phyloP scores from a whole-genome alignment of 2,797 vertebrate species.

The Loriculus beryllinus region DNA sequence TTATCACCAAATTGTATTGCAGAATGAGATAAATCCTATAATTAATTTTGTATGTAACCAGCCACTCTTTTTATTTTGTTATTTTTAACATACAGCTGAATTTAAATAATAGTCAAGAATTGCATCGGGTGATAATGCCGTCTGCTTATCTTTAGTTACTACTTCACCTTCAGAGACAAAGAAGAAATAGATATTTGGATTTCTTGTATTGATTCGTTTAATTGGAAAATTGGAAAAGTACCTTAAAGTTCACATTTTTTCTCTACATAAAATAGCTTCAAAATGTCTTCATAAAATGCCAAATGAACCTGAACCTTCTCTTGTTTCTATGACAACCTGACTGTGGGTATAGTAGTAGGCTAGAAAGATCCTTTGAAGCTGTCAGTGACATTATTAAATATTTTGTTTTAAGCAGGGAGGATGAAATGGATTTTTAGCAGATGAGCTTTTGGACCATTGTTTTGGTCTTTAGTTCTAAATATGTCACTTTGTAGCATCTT shows the following conservation, averaged over 20 bases:
- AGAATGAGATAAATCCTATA: not conserved
- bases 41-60: not conserved
- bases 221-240: conserved; percentile 9
- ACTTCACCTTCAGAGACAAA: not conserved
- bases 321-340: conserved; percentile 67
- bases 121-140: not conserved
- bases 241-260: not conserved
- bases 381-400: conserved; percentile 6
- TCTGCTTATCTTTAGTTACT: not conserved
- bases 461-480: not conserved
- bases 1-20: not conserved
- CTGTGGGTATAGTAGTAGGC: not conserved
- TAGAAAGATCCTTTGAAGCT: not conserved
- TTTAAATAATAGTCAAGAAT: not conserved
- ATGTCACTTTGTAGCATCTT: not conserved
- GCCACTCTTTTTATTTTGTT: not conserved
- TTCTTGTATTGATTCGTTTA: not conserved
- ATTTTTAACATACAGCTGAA: not conserved
- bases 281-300: conserved; percentile 48
- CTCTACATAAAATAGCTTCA: conserved; percentile 22
- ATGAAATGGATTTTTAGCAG: not conserved
- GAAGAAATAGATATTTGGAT: not conserved
- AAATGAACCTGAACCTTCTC: conserved; percentile 40
- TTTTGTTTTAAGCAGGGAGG: conserved; percentile 2
- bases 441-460: not conserved